These are phyloP conservation scores for Eumerus sabulonum DNA, from an alignment of 2,888 invertebrate species.

Conservation along the genomic window DNA sequence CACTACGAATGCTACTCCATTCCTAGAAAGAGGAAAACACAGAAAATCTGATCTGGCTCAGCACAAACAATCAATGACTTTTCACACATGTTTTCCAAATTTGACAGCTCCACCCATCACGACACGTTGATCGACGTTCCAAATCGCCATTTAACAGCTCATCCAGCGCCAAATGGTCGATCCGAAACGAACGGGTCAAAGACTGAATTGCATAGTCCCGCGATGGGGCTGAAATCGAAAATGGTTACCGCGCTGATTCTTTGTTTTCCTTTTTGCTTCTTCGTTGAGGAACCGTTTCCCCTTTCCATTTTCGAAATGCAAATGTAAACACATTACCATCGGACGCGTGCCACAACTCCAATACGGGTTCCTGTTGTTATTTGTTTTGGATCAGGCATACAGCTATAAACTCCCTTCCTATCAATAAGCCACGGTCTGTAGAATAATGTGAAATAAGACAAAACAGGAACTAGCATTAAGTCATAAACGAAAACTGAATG, in stretches of 20 bases:
- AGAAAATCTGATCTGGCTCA: slow-evolving; percentile 21
- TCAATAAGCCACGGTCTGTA: no score
- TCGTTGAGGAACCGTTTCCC: slow-evolving; percentile 53
- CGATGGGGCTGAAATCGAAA: slow-evolving; percentile 3
- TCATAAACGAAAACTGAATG: slow-evolving; percentile 52
- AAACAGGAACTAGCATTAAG: slow-evolving; percentile 46
- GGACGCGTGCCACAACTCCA: slow-evolving; percentile 59
- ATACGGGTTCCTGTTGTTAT: slow-evolving; percentile 51
- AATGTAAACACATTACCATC: slow-evolving; percentile 60
- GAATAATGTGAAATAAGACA: slow-evolving; percentile 4
- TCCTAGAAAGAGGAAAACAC: slow-evolving; percentile 17
- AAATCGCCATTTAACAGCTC: slow-evolving; percentile 19
- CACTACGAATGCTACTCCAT: not conserved
- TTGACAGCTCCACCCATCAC: slow-evolving; percentile 53
- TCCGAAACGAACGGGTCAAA: slow-evolving; percentile 4
- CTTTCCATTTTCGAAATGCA: slow-evolving; percentile 56
- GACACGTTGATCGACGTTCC: slow-evolving; percentile 37
- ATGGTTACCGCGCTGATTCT: slow-evolving; percentile 23
- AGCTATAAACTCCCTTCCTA: slow-evolving; percentile 59
- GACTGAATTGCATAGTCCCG: no score
- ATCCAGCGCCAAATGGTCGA: slow-evolving; percentile 7
- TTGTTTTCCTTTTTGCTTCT: slow-evolving; percentile 29
- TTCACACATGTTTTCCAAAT: slow-evolving; percentile 55
- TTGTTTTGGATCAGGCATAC: slow-evolving; percentile 48
- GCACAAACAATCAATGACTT: slow-evolving; percentile 54